phyloP scores from a whole-genome alignment of 2,888 invertebrate genomes.

The Brachypalpus laphriformis region DNA sequence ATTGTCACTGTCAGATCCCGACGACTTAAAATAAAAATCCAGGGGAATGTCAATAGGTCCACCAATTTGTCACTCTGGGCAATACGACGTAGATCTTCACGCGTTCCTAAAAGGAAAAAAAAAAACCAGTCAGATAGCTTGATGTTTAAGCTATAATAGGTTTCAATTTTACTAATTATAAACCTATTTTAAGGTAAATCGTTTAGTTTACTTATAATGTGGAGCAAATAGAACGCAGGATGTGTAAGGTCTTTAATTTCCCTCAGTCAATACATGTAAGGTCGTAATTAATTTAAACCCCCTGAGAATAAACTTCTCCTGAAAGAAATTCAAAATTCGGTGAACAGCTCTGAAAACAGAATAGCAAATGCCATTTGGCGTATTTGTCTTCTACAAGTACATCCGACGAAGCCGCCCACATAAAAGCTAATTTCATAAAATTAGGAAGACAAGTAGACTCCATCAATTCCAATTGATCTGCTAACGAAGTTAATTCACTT shows the following conservation, averaged over 20 bases:
- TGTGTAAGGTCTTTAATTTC: too few species aligned
- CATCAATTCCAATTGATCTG: slow-evolving; percentile 72
- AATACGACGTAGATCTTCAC: too few species aligned
- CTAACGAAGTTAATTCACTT: slow-evolving; percentile 71
- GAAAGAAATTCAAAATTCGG: neutral
- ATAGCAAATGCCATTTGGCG: neutral
- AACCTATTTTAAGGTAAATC: neutral
- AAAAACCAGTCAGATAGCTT: too few species aligned
- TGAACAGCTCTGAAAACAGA: neutral
- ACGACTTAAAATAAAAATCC: too few species aligned
- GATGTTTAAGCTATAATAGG: too few species aligned
- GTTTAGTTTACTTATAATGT: too few species aligned
- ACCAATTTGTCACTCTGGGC: too few species aligned
- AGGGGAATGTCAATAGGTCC: too few species aligned
- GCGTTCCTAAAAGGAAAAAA: too few species aligned
- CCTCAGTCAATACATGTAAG: neutral
- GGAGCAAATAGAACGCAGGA: too few species aligned
- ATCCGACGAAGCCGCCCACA: neutral
- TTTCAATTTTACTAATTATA: neutral
- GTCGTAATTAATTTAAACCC: neutral
- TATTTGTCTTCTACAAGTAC: neutral
- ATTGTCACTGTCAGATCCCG: too few species aligned
- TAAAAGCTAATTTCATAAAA: slow-evolving; percentile 54
- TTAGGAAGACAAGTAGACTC: slow-evolving; percentile 67
- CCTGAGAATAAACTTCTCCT: neutral